Evolutionary conservation across 1,140 invertebrate species (phyloP).

Genomic region (Thaumetopoea pityocampa): DNA sequence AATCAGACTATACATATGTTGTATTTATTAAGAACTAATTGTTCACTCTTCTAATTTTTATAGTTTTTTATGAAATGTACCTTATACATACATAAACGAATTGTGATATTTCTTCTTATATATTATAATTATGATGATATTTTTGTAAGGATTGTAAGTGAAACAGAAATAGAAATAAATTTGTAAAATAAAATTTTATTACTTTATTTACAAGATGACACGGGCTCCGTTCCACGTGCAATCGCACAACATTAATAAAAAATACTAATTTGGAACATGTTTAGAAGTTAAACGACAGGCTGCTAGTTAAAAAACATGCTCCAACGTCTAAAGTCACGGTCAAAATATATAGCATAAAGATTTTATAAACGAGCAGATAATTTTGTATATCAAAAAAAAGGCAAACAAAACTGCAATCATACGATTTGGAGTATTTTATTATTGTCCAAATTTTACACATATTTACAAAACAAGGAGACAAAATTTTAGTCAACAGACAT

Average conservation of each 20-base stretch:
- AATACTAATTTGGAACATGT: constrained; percentile 24
- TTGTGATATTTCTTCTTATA: too few relatives aligned
- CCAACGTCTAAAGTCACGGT: too few relatives aligned
- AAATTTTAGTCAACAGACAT: too few relatives aligned
- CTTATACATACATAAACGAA: too few relatives aligned
- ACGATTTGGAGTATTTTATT: constrained; percentile 48
- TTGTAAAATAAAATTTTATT: constrained; percentile 74
- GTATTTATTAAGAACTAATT: too few relatives aligned
- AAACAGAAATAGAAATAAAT: constrained; percentile 53
- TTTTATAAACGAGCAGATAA: too few relatives aligned
- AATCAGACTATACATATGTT: background rate
- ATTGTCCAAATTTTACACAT: constrained; percentile 67
- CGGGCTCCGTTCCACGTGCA: constrained; percentile 56
- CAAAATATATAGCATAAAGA: too few relatives aligned
- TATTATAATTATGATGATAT: too few relatives aligned
- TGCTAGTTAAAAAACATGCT: too few relatives aligned
- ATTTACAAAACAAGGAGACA: constrained; percentile 50
- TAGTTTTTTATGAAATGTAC: too few relatives aligned
- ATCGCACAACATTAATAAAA: constrained; percentile 46
- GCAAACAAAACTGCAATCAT: constrained; percentile 24
- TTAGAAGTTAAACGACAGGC: constrained; percentile 5
- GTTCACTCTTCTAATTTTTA: too few relatives aligned
- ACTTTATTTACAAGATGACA: constrained; percentile 68
- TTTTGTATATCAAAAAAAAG: constrained; percentile 17
- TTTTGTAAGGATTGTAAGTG: constrained; percentile 25